Conservation (phyloP, 1,140 invertebrate species). For the Zaprionus taronus region DNA sequence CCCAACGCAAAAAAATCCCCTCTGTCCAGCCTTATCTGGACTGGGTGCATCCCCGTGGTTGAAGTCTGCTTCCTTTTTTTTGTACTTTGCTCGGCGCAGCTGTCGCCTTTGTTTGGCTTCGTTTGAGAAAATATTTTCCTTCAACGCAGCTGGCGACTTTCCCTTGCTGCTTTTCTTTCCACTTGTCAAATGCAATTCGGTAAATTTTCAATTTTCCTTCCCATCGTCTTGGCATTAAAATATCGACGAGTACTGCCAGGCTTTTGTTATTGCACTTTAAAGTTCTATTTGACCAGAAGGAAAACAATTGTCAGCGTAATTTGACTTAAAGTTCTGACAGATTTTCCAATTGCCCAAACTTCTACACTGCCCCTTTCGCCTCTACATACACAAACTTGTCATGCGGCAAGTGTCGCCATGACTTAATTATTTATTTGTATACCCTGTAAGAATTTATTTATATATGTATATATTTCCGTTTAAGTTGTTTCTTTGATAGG, state of each 20-base stretch:
- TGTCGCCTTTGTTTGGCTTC: constrained; percentile 21
- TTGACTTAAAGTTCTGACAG: constrained; percentile 20
- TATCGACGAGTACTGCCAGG: background rate
- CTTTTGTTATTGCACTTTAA: constrained; percentile 10
- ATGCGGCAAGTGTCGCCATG: constrained; percentile 1
- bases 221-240: background rate
- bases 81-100: background rate
- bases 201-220: constrained; percentile 6
- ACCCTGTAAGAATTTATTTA: background rate
- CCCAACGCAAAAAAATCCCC: background rate
- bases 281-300: constrained; percentile 27
- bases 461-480: background rate
- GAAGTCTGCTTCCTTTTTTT: constrained; percentile 13
- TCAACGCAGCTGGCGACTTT: background rate
- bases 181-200: constrained; percentile 22
- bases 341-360: background rate
- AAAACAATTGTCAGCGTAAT: constrained; percentile 27
- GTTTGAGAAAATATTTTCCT: constrained; percentile 33
- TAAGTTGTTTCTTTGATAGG: background rate
- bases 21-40: constrained; percentile 20
- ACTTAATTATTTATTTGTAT: constrained; percentile 12
- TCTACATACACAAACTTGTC: background rate
- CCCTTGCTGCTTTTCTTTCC: background rate
- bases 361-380: background rate
- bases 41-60: constrained; percentile 32